Evolutionary conservation across 1,140 invertebrate species (phyloP).

Genomic region (Aphelinus atriplicis): DNA sequence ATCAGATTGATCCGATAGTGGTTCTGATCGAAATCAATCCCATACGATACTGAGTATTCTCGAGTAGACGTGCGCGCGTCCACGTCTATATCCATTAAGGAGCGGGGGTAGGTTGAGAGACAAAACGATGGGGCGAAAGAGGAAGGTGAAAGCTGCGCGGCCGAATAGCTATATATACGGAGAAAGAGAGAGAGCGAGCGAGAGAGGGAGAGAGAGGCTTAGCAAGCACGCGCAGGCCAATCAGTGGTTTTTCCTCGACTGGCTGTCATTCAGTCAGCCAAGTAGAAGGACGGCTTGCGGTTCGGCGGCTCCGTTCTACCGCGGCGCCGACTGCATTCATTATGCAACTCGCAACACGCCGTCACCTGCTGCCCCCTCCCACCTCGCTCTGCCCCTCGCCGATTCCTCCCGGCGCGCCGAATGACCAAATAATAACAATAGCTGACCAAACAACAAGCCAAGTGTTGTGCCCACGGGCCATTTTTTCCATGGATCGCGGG

Average conservation of each 20-base stretch:
- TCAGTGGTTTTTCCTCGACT: constrained; percentile 61
- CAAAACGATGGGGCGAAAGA: constrained; percentile 14
- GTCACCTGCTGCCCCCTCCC: constrained; percentile 57
- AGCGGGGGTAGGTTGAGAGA: constrained; percentile 25
- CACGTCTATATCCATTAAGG: too few species aligned
- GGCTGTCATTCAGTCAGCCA: constrained; percentile 62
- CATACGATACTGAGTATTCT: constrained; percentile 5
- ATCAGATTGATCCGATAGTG: neutral
- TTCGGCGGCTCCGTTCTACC: constrained; percentile 48
- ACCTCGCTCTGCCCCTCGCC: too few species aligned
- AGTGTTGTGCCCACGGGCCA: too few species aligned
- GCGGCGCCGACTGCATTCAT: constrained; percentile 59
- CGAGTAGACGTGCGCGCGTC: constrained; percentile 2
- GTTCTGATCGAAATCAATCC: constrained; percentile 22
- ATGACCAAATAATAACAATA: too few species aligned
- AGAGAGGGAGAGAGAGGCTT: constrained; percentile 33
- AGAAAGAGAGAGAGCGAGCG: constrained; percentile 34
- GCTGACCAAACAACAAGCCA: too few species aligned
- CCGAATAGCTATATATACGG: too few species aligned
- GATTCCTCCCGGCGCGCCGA: too few species aligned
- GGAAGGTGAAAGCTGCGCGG: too few species aligned
- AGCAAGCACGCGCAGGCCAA: constrained; percentile 52
- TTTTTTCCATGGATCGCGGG: too few species aligned
- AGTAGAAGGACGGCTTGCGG: constrained; percentile 60
- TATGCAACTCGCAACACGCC: constrained; percentile 62